A percentile compares a stretch with the other conserved stretches of the same genome.
These are phyloP conservation scores for Rhabdomys dilectus DNA, from an alignment of 2,113 vertebrate genomes.

Conservation along the genomic window DNA sequence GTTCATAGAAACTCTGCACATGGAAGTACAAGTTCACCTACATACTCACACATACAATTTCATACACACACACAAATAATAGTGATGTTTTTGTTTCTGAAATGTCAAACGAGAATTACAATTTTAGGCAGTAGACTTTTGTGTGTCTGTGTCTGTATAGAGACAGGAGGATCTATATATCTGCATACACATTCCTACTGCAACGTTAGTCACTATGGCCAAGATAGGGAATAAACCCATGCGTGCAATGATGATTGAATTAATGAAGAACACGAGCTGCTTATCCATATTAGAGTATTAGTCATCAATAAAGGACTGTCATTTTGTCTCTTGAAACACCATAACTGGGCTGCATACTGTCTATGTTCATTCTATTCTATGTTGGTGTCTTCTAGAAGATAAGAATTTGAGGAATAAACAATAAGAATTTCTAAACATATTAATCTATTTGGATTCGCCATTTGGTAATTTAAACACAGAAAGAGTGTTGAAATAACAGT, in stretches of 20 bases:
- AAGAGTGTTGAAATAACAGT: neutral
- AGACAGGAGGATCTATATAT: neutral
- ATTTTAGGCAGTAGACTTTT: neutral
- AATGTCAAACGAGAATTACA: neutral
- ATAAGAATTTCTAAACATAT: neutral
- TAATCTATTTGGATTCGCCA: neutral
- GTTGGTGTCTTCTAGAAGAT: neutral
- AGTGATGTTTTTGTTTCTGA: neutral
- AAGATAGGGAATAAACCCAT: neutral
- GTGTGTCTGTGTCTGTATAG: too few species aligned
- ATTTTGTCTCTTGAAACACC: neutral
- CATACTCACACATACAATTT: neutral
- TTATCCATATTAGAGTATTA: neutral
- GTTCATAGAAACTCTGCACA: neutral
- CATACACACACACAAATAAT: neutral
- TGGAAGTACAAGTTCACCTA: neutral
- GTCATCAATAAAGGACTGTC: neutral
- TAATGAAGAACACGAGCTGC: neutral
- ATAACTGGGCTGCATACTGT: neutral
- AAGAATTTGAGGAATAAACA: neutral
- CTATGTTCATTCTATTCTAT: neutral
- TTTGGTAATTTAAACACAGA: neutral
- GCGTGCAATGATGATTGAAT: too few species aligned
- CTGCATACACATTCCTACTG: neutral
- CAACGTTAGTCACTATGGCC: neutral